phyloP scores from a whole-genome alignment of 2,797 vertebrate species.

The Gorsachius magnificus region DNA sequence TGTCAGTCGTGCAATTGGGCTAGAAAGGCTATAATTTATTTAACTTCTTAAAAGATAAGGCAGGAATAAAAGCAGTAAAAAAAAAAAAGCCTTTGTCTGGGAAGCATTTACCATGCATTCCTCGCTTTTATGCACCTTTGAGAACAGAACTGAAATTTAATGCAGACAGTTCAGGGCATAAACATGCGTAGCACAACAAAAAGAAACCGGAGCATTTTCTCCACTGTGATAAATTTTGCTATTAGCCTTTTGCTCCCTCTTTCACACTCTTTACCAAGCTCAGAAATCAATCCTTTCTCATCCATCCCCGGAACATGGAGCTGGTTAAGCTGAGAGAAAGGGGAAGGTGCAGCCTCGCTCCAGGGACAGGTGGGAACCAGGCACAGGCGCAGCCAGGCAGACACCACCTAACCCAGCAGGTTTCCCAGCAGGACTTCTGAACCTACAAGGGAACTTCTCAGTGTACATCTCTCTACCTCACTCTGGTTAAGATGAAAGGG shows the following conservation, averaged over 20 bases:
- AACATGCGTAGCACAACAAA: not conserved
- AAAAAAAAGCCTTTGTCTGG: not conserved
- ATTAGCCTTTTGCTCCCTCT: not conserved
- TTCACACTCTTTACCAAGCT: not conserved
- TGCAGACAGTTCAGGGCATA: not conserved
- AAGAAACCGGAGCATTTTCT: not conserved
- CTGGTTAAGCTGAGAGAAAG: not conserved
- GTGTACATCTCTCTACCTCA: not conserved
- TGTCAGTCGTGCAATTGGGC: not conserved
- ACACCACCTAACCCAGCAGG: not conserved
- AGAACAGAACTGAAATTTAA: not conserved
- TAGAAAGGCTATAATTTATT: constrained; percentile 2
- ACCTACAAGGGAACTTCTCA: not conserved
- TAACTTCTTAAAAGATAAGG: not conserved
- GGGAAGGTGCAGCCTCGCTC: not conserved
- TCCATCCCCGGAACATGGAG: rapidly evolving
- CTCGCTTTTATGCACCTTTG: not conserved
- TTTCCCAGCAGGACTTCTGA: not conserved
- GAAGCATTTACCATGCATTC: not conserved
- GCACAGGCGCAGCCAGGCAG: not conserved
- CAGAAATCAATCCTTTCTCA: not conserved
- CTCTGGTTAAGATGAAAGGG: not conserved
- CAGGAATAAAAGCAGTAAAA: not conserved
- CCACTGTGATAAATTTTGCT: not conserved
- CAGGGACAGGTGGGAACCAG: not conserved